These are phyloP conservation scores for Trididemnum nubilum DNA, from an alignment of 23 tunicate species.

Conservation along the genomic window DNA sequence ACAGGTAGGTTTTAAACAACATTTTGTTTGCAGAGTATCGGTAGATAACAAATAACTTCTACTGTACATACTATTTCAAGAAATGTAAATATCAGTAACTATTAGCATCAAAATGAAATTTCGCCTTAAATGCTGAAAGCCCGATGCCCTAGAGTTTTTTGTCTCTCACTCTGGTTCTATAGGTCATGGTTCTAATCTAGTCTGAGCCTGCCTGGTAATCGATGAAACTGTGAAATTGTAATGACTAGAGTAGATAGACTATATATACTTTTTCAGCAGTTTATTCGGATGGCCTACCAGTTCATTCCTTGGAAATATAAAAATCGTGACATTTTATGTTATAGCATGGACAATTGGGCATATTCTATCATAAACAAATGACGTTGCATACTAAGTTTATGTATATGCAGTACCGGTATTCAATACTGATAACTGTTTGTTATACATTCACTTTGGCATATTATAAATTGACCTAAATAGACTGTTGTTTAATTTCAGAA, in stretches of 20 bases:
- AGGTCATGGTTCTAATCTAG: too few relatives aligned
- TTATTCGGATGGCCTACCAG: too few relatives aligned
- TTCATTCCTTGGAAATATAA: too few relatives aligned
- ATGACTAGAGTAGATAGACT: too few relatives aligned
- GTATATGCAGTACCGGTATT: background rate
- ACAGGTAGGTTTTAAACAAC: conserved; percentile 4
- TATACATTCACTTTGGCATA: background rate
- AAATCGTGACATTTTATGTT: background rate
- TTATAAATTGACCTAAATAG: background rate
- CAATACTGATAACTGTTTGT: too few relatives aligned
- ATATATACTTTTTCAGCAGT: too few relatives aligned
- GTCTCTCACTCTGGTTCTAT: too few relatives aligned
- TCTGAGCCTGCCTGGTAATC: too few relatives aligned
- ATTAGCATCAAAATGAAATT: too few relatives aligned
- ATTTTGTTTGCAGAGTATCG: background rate
- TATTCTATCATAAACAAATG: background rate
- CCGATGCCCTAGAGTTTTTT: too few relatives aligned
- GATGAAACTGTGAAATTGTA: too few relatives aligned
- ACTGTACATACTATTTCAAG: background rate
- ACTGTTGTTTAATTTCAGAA: background rate
- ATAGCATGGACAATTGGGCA: background rate
- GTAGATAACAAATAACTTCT: background rate
- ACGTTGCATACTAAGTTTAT: background rate
- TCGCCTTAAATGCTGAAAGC: too few relatives aligned
- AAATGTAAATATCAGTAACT: background rate